These are phyloP conservation scores for Drosophila acutilabella DNA, from an alignment of 2,888 invertebrate species.

Conservation along the genomic window DNA sequence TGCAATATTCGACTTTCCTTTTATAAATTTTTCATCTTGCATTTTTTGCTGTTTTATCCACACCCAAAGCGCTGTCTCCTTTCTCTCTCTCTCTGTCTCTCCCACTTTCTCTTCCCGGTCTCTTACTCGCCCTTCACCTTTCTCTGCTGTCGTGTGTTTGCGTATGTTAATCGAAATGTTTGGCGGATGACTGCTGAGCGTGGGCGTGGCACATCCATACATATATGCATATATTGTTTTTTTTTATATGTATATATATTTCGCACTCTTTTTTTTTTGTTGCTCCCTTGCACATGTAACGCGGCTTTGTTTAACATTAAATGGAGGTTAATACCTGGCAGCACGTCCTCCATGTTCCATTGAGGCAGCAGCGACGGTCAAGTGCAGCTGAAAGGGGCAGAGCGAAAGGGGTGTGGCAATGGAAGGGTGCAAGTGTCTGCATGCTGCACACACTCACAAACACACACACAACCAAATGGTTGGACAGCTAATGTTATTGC, in stretches of 20 bases:
- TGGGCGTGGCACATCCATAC: conserved; percentile 40
- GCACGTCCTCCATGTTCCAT: conserved; percentile 54
- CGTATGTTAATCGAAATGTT: conserved; percentile 80
- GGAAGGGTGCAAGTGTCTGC: conserved; percentile 13
- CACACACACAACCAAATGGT: conserved; percentile 2
- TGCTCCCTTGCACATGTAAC: conserved; percentile 57
- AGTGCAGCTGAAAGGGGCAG: conserved; percentile 49
- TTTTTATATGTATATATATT: background rate
- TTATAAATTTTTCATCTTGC: background rate
- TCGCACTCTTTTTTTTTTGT: conserved; percentile 27
- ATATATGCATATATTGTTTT: conserved; percentile 1
- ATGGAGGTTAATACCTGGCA: conserved; percentile 80
- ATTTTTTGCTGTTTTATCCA: conserved; percentile 2
- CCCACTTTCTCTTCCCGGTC: background rate
- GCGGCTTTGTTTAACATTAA: conserved; percentile 80
- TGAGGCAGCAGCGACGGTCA: conserved; percentile 33
- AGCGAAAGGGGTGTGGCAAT: background rate
- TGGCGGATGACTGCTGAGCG: conserved; percentile 54
- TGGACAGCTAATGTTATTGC: conserved; percentile 71
- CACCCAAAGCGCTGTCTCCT: conserved; percentile 4
- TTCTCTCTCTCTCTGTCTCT: background rate
- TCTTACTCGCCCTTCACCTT: background rate
- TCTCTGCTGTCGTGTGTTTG: conserved; percentile 53
- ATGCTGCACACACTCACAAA: conserved; percentile 32
- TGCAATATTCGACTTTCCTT: background rate